Evolutionary conservation across 2,113 vertebrate species (phyloP).

Genomic region (Cavia aperea): DNA sequence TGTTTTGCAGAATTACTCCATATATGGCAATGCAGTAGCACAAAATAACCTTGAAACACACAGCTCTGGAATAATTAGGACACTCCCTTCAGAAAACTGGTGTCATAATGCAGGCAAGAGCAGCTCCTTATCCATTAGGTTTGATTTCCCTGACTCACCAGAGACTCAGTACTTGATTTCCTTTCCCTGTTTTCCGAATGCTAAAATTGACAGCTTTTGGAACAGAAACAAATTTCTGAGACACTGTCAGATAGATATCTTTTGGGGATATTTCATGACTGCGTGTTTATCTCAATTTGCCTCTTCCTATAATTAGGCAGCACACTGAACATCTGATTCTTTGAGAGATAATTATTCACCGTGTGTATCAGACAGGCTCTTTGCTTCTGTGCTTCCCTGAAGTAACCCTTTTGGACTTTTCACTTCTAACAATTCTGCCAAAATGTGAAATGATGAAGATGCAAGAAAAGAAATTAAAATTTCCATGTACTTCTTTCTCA

Average conservation of each 20-base stretch:
- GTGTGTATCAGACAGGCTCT: background rate
- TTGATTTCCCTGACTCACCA: conserved; percentile 35
- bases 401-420: conserved; percentile 31
- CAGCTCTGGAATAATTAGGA: background rate
- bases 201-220: conserved; percentile 39
- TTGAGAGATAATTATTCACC: conserved; percentile 33
- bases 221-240: conserved; percentile 39
- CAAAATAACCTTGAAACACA: background rate
- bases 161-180: conserved; percentile 37
- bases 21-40: background rate
- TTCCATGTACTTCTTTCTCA: background rate
- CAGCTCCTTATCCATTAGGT: background rate
- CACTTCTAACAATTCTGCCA: conserved; percentile 1
- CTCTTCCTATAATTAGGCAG: conserved; percentile 50
- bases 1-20: background rate
- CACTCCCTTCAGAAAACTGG: background rate
- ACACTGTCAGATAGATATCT: conserved; percentile 35
- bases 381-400: conserved; percentile 5
- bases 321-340: conserved; percentile 25
- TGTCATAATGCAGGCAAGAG: background rate
- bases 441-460: background rate
- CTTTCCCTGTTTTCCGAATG: background rate
- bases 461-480: background rate
- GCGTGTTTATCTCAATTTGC: conserved; percentile 53
- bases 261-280: conserved; percentile 19